These are phyloP conservation scores for Labeo calbasu DNA, from an alignment of 2,797 vertebrate genomes.

Conservation along the genomic window DNA sequence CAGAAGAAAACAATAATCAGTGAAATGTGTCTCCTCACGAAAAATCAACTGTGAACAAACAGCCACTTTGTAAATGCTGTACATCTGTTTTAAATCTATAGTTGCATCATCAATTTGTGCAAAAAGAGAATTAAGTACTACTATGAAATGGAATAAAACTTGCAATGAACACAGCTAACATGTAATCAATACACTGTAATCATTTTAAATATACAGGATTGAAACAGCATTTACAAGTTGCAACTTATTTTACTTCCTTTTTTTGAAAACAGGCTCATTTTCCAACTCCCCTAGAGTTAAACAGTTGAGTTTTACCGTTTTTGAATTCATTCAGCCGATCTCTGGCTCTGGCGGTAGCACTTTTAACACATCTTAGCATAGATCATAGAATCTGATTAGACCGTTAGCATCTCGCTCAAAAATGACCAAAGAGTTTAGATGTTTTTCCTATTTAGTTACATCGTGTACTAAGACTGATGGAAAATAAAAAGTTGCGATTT, in stretches of 20 bases:
- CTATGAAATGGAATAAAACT: background rate
- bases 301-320: too few species aligned
- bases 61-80: background rate
- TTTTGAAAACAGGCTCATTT: too few species aligned
- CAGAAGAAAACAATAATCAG: conserved; percentile 41
- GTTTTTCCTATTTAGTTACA: too few species aligned
- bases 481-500: too few species aligned
- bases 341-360: too few species aligned
- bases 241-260: background rate
- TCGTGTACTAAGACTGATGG: too few species aligned
- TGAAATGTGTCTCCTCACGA: background rate
- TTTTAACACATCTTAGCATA: too few species aligned
- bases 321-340: too few species aligned
- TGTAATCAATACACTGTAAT: background rate
- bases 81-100: background rate
- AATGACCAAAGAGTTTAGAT: too few species aligned
- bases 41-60: background rate
- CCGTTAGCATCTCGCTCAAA: too few species aligned
- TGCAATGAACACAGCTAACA: background rate
- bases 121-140: background rate
- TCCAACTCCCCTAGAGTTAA: too few species aligned
- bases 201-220: background rate
- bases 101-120: background rate
- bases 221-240: background rate
- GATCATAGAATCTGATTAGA: too few species aligned